These are phyloP conservation scores for Cassiopea andromeda DNA, from an alignment of 30 jellyfish, hydroid and myxozoan genomes.

Conservation along the genomic window DNA sequence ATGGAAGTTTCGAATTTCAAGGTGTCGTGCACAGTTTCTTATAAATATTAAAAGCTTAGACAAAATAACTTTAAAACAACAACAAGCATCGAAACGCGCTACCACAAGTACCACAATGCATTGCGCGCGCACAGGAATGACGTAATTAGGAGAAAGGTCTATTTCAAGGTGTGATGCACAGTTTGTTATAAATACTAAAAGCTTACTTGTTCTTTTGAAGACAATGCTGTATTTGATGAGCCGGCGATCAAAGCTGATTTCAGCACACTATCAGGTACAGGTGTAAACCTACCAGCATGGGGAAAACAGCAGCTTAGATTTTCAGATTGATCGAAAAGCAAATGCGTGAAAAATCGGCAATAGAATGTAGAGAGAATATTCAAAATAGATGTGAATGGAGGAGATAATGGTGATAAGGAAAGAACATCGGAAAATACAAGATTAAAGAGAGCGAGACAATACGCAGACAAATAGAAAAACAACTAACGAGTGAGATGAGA, in stretches of 20 bases:
- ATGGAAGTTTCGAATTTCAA: too few relatives aligned
- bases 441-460: background rate
- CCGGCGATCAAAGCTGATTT: constrained; percentile 86
- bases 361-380: background rate
- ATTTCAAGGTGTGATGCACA: background rate
- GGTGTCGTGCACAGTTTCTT: too few relatives aligned
- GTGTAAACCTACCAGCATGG: constrained; percentile 79
- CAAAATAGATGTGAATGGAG: background rate
- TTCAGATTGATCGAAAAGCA: background rate
- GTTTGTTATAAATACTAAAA: background rate
- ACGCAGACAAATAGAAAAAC: background rate
- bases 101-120: too few relatives aligned
- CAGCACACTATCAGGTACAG: constrained; percentile 98
- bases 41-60: too few relatives aligned
- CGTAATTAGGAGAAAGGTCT: too few relatives aligned
- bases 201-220: constrained; percentile 82
- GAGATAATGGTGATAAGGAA: background rate
- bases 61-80: too few relatives aligned
- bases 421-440: background rate
- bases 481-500: background rate
- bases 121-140: constrained; percentile 3
- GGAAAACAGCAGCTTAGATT: background rate
- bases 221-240: constrained; percentile 69
- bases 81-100: too few relatives aligned
- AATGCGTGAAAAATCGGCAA: background rate